Evolutionary conservation across 2,113 vertebrate genomes (phyloP).

Genomic region (Toxotes chatareus): DNA sequence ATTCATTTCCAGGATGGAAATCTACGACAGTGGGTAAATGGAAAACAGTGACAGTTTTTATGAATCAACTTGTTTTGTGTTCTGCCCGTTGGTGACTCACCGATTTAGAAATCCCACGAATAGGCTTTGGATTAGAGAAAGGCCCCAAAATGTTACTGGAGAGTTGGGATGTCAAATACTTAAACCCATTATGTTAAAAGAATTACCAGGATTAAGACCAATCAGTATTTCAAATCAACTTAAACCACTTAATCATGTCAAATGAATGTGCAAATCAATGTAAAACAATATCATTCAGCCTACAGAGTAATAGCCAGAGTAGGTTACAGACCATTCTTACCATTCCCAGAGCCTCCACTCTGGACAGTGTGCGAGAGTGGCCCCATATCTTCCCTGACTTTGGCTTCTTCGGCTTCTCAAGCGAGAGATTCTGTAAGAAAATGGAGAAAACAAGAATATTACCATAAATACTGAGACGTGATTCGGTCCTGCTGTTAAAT

Average conservation of each 20-base stretch:
- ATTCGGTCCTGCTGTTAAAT: not conserved
- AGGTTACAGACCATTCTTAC: constrained; percentile 71
- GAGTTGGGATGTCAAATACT: constrained; percentile 32
- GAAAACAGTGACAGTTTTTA: constrained; percentile 4
- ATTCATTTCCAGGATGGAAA: not conserved
- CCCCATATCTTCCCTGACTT: constrained; percentile 89
- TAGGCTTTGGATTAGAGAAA: constrained; percentile 80
- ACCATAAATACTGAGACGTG: not conserved
- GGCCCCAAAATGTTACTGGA: constrained; percentile 62
- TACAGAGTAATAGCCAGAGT: not conserved
- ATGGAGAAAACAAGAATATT: not conserved
- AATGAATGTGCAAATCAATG: not conserved
- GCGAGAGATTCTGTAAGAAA: constrained; percentile 75
- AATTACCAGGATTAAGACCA: not conserved
- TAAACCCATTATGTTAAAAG: constrained; percentile 21
- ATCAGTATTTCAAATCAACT: too few species aligned
- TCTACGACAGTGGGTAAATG: not conserved
- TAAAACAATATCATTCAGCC: not conserved
- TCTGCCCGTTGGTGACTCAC: constrained; percentile 72
- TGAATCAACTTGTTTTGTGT: constrained; percentile 13
- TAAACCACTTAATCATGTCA: not conserved
- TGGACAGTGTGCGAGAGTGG: constrained; percentile 89
- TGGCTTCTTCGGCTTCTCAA: constrained; percentile 90
- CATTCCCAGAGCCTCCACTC: constrained; percentile 89
- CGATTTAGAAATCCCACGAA: constrained; percentile 85